phyloP scores from a whole-genome alignment of 2,888 invertebrate genomes.

The Caenorhabditis sp. region DNA sequence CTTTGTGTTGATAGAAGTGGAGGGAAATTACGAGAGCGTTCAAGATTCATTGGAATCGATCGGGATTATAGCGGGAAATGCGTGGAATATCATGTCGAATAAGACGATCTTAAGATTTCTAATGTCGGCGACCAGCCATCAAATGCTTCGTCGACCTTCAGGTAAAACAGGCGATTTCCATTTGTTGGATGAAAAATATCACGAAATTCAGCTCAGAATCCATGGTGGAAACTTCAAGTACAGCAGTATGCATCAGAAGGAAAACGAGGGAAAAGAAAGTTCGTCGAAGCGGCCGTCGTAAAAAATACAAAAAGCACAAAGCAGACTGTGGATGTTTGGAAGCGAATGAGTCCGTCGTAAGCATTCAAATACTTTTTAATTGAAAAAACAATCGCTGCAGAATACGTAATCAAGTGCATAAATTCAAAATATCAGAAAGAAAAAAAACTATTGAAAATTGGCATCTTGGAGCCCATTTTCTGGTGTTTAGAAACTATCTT shows the following conservation, averaged over 20 bases:
- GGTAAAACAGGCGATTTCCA: conserved; percentile 3
- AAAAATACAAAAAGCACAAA: conserved; percentile 76
- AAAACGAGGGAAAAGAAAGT: conserved; percentile 69
- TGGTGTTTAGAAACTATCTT: too few species aligned
- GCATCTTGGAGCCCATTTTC: too few species aligned
- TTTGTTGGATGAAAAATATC: neutral
- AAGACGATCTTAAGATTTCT: conserved; percentile 28
- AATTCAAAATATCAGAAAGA: too few species aligned
- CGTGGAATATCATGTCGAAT: conserved; percentile 27
- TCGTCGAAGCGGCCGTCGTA: conserved; percentile 74
- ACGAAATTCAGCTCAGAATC: conserved; percentile 22
- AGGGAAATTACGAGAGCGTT: neutral
- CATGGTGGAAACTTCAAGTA: conserved; percentile 20
- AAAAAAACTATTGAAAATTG: too few species aligned
- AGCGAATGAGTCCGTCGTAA: conserved; percentile 72
- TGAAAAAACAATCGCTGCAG: too few species aligned
- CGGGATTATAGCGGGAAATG: conserved; percentile 29
- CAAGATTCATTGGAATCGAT: conserved; percentile 3
- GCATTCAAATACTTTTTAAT: conserved; percentile 6
- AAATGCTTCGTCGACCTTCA: conserved; percentile 2
- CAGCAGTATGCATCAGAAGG: conserved; percentile 63
- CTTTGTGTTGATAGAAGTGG: neutral
- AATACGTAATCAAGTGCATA: too few species aligned
- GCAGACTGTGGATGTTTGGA: conserved; percentile 73
- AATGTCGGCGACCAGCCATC: conserved; percentile 1